Percentiles rank a stretch among this genome's conserved stretches.
Conservation (phyloP, 2,113 vertebrate genomes). For the Oenanthe melanoleuca region DNA sequence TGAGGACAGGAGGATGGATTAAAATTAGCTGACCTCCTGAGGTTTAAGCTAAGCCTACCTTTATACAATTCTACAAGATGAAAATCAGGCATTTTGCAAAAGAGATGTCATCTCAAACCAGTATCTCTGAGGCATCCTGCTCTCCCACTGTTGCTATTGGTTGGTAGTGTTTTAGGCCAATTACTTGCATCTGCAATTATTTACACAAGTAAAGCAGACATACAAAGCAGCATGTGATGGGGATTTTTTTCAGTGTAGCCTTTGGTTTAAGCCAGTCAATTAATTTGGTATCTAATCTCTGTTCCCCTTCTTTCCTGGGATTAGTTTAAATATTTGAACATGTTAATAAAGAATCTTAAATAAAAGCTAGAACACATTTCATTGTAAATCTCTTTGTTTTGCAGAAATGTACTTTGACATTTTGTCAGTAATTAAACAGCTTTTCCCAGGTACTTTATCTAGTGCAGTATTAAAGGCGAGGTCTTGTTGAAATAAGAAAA, state of each 20-base stretch:
- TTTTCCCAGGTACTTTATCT: conserved; percentile 28
- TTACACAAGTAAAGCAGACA: conserved; percentile 27
- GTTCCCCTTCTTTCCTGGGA: conserved; percentile 17
- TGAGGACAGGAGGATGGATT: conserved; percentile 28
- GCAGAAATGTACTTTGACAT: background rate
- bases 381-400: conserved; percentile 41
- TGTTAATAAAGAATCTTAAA: conserved; percentile 47
- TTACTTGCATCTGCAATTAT: conserved; percentile 32
- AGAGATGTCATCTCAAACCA: conserved; percentile 8
- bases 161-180: background rate
- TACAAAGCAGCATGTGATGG: background rate
- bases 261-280: conserved; percentile 48
- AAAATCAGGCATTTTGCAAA: conserved; percentile 2
- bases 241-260: conserved; percentile 12
- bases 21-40: conserved; percentile 42
- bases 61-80: background rate
- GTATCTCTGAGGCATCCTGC: background rate
- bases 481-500: conserved; percentile 23
- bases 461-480: background rate
- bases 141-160: background rate
- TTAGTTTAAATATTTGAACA: conserved; percentile 62
- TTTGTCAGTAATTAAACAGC: conserved; percentile 34
- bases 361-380: background rate
- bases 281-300: conserved; percentile 43
- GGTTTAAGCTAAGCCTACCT: background rate